Evolutionary conservation across 1,140 invertebrate genomes (phyloP), one percentile per base, ranked within the genome.

Genomic region (Nylanderia fulva): DNA sequence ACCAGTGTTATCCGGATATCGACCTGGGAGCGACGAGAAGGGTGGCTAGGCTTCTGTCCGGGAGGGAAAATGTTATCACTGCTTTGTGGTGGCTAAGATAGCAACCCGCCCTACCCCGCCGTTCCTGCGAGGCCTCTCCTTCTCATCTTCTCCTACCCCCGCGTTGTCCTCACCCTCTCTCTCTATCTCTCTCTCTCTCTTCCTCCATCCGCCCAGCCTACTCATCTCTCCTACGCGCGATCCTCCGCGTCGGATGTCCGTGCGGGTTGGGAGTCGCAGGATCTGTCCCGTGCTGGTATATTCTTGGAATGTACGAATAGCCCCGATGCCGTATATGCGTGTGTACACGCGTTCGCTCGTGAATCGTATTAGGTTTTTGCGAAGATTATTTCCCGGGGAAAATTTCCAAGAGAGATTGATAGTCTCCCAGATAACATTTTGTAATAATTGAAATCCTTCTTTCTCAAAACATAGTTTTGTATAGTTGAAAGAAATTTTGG

Each of bases 61-160:
- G 93, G 94, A 94, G 94, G 94, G 94, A 95, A 95, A 95, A 94
- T 94, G 93, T 95, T 95, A 95, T 95, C 94, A 94, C 94, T 94
- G 93, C 94, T 95, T 95, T 95, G 94, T 94, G 93, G 94, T 93
- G 93, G 92, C 93, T 94, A 95, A 94, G 94, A 95, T 94, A 94
- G 93, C 94, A 94, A 92, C 92, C 91, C 92, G 88, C 90, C 88
- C 88, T 89, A 88, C 92, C 88, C 87, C 85, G 85, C 69, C 84
- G 63, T 85, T 84, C 61, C 88, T 79, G 61, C 76, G 39, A 87
- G 45, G 60, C 84, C 85, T 83, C 89, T 76, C 86, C 74, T 66
- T 45, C 68, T 60, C 72, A 48, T 18, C 54, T 82, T n/a, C 21
- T 39, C 58, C 11, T 63, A 42, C 29, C 60, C 48, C 61, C 27